These are phyloP conservation scores for Cheirogaleus major DNA, from an alignment of 2,797 vertebrate genomes.

Conservation along the genomic window DNA sequence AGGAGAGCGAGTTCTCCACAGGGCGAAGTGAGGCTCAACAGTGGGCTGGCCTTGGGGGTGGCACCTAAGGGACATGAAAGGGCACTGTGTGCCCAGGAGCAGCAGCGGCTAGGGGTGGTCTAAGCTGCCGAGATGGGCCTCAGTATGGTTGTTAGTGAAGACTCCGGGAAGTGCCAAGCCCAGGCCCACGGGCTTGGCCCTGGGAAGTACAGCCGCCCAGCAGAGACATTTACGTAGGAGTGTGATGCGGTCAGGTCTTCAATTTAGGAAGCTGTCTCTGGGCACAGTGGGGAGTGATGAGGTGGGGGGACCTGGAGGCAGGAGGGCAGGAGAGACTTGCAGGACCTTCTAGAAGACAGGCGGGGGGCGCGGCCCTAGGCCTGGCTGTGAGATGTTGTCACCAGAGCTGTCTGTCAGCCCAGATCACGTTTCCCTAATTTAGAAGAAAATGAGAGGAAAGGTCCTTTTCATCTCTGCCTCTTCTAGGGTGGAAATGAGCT, in stretches of 20 bases:
- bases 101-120: not conserved
- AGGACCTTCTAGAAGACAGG: not conserved
- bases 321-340: not conserved
- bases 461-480: not conserved
- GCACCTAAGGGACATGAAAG: not conserved
- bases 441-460: not conserved
- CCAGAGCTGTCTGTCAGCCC: not conserved
- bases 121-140: not conserved
- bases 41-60: no score
- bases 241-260: not conserved
- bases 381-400: not conserved
- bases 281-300: no score
- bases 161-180: fast-evolving
- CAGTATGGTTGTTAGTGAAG: not conserved
- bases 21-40: not conserved
- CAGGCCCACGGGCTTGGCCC: not conserved
- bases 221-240: no score
- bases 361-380: not conserved
- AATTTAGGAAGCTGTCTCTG: not conserved
- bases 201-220: not conserved
- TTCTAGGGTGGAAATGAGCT: slow-evolving; percentile 25
- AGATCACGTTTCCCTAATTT: not conserved
- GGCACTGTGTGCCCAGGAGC: fast-evolving
- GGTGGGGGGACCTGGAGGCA: no score
- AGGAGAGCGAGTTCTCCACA: not conserved